These are phyloP conservation scores for Cheirogaleus medius DNA, from an alignment of 2,113 vertebrate genomes.

Conservation along the genomic window DNA sequence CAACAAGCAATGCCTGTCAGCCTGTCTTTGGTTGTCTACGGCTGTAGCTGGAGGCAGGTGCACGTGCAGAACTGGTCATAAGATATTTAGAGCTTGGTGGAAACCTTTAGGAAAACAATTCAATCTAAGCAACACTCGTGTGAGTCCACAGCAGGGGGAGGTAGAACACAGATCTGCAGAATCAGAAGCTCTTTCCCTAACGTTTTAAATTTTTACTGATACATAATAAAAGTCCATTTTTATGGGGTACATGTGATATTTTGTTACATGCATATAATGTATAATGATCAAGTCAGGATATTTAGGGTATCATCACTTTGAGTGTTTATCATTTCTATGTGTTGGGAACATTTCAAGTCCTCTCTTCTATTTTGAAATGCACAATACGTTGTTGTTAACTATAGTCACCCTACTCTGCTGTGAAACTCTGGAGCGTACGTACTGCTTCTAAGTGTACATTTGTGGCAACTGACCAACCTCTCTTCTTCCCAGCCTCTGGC, in stretches of 20 bases:
- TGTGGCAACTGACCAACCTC: background rate
- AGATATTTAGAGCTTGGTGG: background rate
- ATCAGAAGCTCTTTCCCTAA: background rate
- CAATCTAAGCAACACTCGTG: background rate
- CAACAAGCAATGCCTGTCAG: background rate
- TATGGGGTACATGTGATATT: background rate
- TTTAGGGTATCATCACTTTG: background rate
- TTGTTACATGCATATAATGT: background rate
- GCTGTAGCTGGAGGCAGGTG: background rate
- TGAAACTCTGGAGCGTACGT: background rate
- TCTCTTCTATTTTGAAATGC: background rate
- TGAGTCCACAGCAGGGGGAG: background rate
- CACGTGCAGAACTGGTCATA: background rate
- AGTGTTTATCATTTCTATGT: background rate
- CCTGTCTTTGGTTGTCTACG: background rate
- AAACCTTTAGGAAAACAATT: constrained; percentile 7
- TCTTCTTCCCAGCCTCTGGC: background rate
- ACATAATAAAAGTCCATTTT: background rate
- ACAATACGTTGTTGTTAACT: background rate
- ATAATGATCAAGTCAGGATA: background rate
- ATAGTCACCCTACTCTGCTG: background rate
- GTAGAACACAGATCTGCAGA: background rate
- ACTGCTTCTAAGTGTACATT: background rate
- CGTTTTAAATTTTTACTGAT: background rate
- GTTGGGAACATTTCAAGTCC: background rate